Evolutionary conservation across 2,797 vertebrate genomes (phyloP).

Genomic region (Gadopsis marmoratus): DNA sequence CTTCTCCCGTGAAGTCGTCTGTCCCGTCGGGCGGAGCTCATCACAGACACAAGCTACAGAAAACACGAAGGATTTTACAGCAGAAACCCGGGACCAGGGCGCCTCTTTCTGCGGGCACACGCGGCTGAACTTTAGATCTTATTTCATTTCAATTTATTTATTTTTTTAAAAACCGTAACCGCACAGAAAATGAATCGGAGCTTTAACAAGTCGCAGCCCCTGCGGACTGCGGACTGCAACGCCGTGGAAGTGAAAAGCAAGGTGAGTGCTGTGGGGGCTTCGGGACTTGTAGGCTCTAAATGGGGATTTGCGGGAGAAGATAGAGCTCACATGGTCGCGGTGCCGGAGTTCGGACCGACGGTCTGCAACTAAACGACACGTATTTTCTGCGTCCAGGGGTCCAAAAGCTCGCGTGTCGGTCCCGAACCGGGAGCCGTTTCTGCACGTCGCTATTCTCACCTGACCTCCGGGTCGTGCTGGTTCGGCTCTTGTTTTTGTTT

Average conservation of each 20-base stretch:
- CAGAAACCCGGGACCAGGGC: conserved; percentile 58
- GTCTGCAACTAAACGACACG: conserved; percentile 14
- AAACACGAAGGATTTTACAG: conserved; percentile 32
- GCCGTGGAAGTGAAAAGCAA: conserved; percentile 98
- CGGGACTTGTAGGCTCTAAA: neutral
- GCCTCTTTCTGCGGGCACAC: conserved; percentile 71
- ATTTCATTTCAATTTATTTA: no score
- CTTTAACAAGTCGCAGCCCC: conserved; percentile 93
- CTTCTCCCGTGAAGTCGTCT: conserved; percentile 54
- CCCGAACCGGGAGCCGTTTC: neutral
- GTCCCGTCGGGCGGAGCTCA: conserved; percentile 33
- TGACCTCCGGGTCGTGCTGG: conserved; percentile 43
- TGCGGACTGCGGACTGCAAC: conserved; percentile 89
- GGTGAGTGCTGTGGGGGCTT: conserved; percentile 90
- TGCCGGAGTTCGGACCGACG: conserved; percentile 32
- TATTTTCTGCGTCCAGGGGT: neutral
- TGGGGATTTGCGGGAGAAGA: conserved; percentile 2
- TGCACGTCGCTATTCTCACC: conserved; percentile 37
- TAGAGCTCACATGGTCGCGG: conserved; percentile 64
- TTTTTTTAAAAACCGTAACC: conserved; percentile 38
- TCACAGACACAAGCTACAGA: neutral
- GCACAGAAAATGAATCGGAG: conserved; percentile 93
- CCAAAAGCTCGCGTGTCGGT: neutral
- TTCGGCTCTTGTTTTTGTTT: no score
- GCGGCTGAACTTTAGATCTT: conserved; percentile 64